Base-by-base conservation (phyloP, 1,140 invertebrate genomes). In the Dreissena rostriformis region DNA sequence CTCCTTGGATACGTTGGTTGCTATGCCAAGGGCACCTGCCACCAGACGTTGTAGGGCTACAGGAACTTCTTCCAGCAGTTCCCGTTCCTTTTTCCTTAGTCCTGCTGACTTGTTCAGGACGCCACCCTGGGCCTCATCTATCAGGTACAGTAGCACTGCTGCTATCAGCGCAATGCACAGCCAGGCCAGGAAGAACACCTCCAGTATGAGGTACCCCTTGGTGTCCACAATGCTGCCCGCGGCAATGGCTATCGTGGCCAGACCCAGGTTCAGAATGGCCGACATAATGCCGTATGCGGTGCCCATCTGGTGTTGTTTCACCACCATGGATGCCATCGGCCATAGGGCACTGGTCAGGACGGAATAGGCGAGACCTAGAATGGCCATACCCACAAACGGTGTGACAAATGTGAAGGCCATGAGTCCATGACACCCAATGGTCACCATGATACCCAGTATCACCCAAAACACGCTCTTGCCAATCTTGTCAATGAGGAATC, bases 211-310 rank as follows among this genome's bases (percentile, higher is more conserved):
- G 91, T 99, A 99, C 65, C 98, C 98, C 78, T 95, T 95, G 53
- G 94, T 92, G 90, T 99, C 98, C 4, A 98, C 97, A 89, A 99
- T 98, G 51, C 96, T 94, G 75, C 98, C 98, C 72, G 97, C 96
- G 14, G 97, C 88, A 82, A 98, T 96, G 0, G 97, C 95, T 53
- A 98, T 96, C n/a, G 98, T 95, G 63, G 97, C 98, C 53, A 99
- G 93, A 51, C 98, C 98, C 51, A 99, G 94, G 94, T 99, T 99
- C 94, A 99, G 98, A 53, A 99, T 95, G 68, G 98, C 96, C 94
- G 99, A 98, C 93, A 98, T 98, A 74, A 99, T 96, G 94, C 98
- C 98, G 95, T 99, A 99, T 26, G 98, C 98, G 67, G 98, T 99
- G 73, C 98, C 98, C 49, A 99, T 93, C 93, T 99, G 98, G 94